Evolutionary conservation across 2,797 vertebrate genomes (phyloP).

Genomic region (Halcyon chelicuti): DNA sequence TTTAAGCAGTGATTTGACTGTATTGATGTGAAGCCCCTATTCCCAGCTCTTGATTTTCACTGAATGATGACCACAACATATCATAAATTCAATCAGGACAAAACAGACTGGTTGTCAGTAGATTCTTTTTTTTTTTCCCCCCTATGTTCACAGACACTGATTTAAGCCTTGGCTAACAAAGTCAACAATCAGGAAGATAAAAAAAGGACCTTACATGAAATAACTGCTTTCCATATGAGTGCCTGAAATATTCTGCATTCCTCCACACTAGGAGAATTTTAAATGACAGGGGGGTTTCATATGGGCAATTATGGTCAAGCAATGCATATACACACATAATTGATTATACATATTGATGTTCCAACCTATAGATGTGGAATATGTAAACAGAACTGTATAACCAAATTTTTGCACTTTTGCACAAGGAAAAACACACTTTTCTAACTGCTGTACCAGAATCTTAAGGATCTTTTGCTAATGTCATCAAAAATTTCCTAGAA

Average conservation of each 20-base stretch:
- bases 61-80: not conserved
- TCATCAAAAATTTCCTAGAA: not conserved
- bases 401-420: not conserved
- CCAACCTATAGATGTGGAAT: not conserved
- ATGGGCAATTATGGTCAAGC: not conserved
- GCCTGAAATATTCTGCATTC: not conserved
- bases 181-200: not conserved
- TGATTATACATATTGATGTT: not conserved
- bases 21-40: conserved; percentile 48
- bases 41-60: not conserved
- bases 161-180: not conserved
- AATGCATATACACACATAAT: not conserved
- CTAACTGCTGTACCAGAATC: not conserved
- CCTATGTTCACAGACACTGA: not conserved
- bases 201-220: not conserved
- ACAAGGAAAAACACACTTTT: accelerated
- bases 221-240: not conserved
- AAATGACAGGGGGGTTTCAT: not conserved
- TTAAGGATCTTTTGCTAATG: not conserved
- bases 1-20: conserved; percentile 37
- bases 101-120: not conserved
- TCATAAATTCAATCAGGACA: not conserved
- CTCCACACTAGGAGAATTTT: not conserved
- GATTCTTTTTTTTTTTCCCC: not conserved
- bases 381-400: not conserved